These are phyloP conservation scores for Hydractinia echinata DNA, from an alignment of 30 jellyfish, hydroid and myxozoan genomes.

Conservation along the genomic window DNA sequence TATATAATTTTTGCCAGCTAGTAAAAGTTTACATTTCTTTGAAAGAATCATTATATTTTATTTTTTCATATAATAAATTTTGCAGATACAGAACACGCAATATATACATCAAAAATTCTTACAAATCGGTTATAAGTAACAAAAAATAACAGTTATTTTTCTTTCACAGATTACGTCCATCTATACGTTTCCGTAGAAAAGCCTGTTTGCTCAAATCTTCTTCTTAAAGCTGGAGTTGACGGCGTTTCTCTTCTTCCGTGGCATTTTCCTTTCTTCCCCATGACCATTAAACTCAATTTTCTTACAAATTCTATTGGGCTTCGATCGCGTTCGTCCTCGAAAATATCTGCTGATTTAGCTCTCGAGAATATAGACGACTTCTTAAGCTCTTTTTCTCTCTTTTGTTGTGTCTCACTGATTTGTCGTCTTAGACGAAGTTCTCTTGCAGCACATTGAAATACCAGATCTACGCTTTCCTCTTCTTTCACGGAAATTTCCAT, in stretches of 20 bases:
- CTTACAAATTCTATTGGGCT: constrained; percentile 4
- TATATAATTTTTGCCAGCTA: too few relatives aligned
- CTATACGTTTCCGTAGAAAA: neutral
- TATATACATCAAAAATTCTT: too few relatives aligned
- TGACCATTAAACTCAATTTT: neutral
- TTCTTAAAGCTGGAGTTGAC: neutral
- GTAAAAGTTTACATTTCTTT: too few relatives aligned
- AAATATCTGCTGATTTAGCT: neutral
- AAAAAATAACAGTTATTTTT: neutral
- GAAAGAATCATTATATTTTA: too few relatives aligned
- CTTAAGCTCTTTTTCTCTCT: too few relatives aligned
- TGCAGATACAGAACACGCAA: too few relatives aligned
- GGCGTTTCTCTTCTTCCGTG: neutral
- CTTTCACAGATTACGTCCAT: neutral
- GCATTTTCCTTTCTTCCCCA: neutral
- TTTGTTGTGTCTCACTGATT: constrained; percentile 15
- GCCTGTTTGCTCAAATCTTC: neutral
- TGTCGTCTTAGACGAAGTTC: constrained; percentile 38
- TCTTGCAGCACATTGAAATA: constrained; percentile 54
- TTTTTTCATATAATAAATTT: too few relatives aligned
- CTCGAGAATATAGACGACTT: neutral
- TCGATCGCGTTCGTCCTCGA: neutral
- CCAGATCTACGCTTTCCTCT: constrained; percentile 56
- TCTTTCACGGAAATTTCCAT: constrained; percentile 68
- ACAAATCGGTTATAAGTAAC: neutral